Evolutionary conservation across 2,888 invertebrate species (phyloP), one percentile per base, ranked within the genome.

Genomic region (Aspidiotus rigidus): DNA sequence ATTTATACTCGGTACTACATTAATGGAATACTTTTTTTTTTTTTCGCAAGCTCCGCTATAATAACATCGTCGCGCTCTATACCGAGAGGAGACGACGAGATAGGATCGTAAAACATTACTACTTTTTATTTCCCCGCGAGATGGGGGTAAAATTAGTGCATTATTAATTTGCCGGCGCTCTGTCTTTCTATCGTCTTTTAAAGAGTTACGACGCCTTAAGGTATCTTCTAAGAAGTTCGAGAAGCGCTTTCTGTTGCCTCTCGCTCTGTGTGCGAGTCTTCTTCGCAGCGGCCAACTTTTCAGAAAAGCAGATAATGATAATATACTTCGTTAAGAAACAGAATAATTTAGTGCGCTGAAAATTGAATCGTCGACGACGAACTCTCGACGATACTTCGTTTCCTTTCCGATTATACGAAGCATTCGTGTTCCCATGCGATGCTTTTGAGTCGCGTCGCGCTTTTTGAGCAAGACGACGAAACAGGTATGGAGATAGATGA

Each of bases 111-210:
- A 57, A 57, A 57, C 57, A 57, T 57, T 57, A 57, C 10, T 57
- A 57, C 57, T 57, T 57, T 57, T 57, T 49, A 49, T 16, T 57
- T 16, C 16, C 16, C 57, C 57, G 16, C 57, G 57, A 57, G 57
- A 57, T 57, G 16, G 57, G 49, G 16, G 57, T 17, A 17, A 57
- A 57, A 57, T 57, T 16, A 57, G 57, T 57, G 17, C 57, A 57
- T 57, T 57, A 57, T 57, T 57, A 57, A 57, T 57, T 57, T 57
- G 57, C 57, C 57, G 10, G 10, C 17, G 15, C 57, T 57, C 49
- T 49, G 49, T 49, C 49, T 49, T 49, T 49, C n/a, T n/a, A 13
- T 13, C n/a, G 11, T 11, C n/a, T n/a, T 49, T 49, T 49, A 49
- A 49, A 49, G 49, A 49, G 49, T 49, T 49, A 49, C 49, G 49